These are phyloP conservation scores for Andrena cerasifolii DNA, from an alignment of 1,140 invertebrate species.

Conservation along the genomic window DNA sequence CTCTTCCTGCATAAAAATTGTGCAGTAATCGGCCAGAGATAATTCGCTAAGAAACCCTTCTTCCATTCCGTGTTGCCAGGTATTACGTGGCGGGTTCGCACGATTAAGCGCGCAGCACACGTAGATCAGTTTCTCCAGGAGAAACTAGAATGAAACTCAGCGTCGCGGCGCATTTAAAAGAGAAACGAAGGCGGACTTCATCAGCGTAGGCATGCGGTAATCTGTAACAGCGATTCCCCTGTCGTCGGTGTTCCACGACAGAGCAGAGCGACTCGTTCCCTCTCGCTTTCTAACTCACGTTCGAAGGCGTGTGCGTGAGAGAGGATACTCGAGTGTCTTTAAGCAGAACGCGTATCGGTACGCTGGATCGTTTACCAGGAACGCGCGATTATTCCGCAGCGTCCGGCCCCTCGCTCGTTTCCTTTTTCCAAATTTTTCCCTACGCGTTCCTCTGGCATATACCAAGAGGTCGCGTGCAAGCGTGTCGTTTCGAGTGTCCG, in stretches of 20 bases:
- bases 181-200: constrained; percentile 44
- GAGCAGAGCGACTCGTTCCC: constrained; percentile 4
- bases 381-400: constrained; percentile 31
- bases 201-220: constrained; percentile 41
- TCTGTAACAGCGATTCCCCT: constrained; percentile 36
- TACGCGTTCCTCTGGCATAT: not conserved
- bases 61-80: not conserved
- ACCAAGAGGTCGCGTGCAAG: constrained; percentile 53
- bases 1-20: not conserved
- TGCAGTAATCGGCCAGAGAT: not conserved
- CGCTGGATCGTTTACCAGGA: constrained; percentile 19
- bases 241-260: not conserved
- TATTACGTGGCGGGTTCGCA: not conserved
- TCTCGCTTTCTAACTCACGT: constrained; percentile 57
- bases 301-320: constrained; percentile 21
- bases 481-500: constrained; percentile 47
- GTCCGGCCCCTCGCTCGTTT: constrained; percentile 2
- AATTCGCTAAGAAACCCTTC: not conserved
- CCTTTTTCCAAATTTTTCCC: constrained; percentile 37
- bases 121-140: constrained; percentile 41
- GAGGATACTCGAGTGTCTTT: constrained; percentile 2
- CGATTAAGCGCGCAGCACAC: constrained; percentile 14
- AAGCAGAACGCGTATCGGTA: constrained; percentile 3
- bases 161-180: constrained; percentile 45
- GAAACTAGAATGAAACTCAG: constrained; percentile 38